Evolutionary conservation across 2,113 vertebrate genomes (phyloP), one percentile per base, ranked within the genome.

Genomic region (Gopherus flavomarginatus): DNA sequence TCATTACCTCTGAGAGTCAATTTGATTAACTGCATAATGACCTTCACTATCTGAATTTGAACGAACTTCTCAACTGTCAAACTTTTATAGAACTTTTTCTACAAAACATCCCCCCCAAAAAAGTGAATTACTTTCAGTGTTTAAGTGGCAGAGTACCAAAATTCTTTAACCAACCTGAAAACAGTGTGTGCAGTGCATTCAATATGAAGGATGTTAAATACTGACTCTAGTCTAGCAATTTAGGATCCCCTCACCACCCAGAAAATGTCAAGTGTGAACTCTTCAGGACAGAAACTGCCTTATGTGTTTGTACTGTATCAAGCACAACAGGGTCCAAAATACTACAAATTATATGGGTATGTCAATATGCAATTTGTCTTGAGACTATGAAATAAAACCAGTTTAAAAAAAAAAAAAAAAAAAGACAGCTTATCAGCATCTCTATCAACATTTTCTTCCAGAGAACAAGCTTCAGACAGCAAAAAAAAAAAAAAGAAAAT

Each of bases 381-480:
- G 95, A 96, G 65, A 72, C 17, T 21, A 69, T 69, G 62, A 69
- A 72, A 72, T 72, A 72, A 72, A 38, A 72, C n/a, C 96, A 87
- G 42, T 86, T 21, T 13, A 53, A 42, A 42, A 42, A 42, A 29
- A 26, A n/a, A 59, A 24, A n/a, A 92, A 92, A 96, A 97, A 94
- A 96, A 95, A 97, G 95, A 96, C 90, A 96, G 95, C 92, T 96
- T 97, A 97, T 96, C 96, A 95, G 93, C 31, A 0, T 81, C 95
- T 97, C 97, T 97, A 95, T 97, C 97, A 97, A 97, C 96, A 97
- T 95, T 95, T 97, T 90, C 96, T 95, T 95, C 91, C 95, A 94
- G 96, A 97, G 97, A 97, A 97, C 75, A 97, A 3, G 83, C 96
- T 29, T 27, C 26, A 42, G 42, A 44, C 90, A 95, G 92, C 95